Evolutionary conservation across 2,113 vertebrate genomes (phyloP), one percentile per base, ranked within the genome.

Genomic region (Chinchilla lanigera): DNA sequence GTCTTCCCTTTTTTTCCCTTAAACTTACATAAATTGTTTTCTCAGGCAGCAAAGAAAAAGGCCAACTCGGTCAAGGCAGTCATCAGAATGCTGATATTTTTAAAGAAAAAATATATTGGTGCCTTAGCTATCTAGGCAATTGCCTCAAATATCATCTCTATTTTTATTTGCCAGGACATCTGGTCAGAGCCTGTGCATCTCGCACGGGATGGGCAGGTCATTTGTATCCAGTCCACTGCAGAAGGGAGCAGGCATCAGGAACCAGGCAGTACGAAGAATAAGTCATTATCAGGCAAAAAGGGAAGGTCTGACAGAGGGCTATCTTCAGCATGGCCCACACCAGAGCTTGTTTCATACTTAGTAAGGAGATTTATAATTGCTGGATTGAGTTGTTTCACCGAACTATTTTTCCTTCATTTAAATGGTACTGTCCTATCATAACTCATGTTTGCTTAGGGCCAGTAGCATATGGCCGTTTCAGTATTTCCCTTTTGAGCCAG

Each of bases 401-500:
- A 92, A 81, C 33, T 38, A 44, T 54, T 86, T 84, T 80, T 56
- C 71, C 85, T 94, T 92, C 67, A 86, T 24, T 95, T 92, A 80
- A 81, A 69, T 6, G 12, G 17, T 5, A 0, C 19, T 20, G 0
- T 87, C 90, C 93, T 90, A 89, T 28, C 83, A 65, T 86, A 93
- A 61, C 58, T 94, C 60, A n/a, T 69, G 30, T 82, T 94, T 94
- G 82, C 60, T 89, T 71, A 87, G 67, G 26, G 56, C n/a, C 61
- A 80, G 33, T 71, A 89, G 90, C 41, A 86, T 80, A 83, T 26
- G n/a, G 19, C 22, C 86, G 89, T 95, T 71, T 71, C 28, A 94
- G 41, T 20, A 86, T 87, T 94, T 94, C 85, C 81, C 50, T 92
- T 98, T 81, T 77, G 44, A 92, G 56, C 58, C 22, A 89, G 33